These are phyloP conservation scores for Nasonovia ribisnigri DNA, from an alignment of 2,888 invertebrate genomes.

Conservation along the genomic window DNA sequence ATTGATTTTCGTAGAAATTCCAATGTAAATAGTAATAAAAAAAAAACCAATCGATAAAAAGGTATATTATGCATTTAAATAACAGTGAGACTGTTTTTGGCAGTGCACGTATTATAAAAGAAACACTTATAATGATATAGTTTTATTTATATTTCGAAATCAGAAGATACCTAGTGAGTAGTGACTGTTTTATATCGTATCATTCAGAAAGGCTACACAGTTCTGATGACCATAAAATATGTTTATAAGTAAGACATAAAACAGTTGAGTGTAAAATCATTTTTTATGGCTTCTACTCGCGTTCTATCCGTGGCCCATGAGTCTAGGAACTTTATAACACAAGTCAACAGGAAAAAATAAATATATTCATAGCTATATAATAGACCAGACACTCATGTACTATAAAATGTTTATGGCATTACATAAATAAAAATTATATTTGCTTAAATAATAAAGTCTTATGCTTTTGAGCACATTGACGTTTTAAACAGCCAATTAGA, in stretches of 20 bases:
- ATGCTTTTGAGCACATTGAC: neutral
- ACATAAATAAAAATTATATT: neutral
- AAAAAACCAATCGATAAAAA: conserved; percentile 12
- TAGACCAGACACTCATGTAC: neutral
- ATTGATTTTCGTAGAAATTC: neutral
- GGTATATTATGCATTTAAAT: neutral
- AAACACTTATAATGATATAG: neutral
- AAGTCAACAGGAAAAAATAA: neutral
- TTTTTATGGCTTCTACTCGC: neutral
- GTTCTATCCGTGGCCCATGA: neutral
- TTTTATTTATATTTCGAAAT: conserved; percentile 13
- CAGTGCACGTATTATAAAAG: neutral
- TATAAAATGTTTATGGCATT: neutral
- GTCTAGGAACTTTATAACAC: neutral
- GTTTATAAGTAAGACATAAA: neutral
- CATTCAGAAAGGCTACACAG: neutral
- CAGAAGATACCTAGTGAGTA: neutral
- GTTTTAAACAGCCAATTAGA: neutral
- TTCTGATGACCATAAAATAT: conserved; percentile 30
- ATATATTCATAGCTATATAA: neutral
- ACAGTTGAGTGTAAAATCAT: neutral
- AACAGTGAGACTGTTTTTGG: neutral
- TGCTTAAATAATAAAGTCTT: neutral
- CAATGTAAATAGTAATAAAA: neutral
- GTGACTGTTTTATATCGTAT: neutral